phyloP scores from a whole-genome alignment of 1,140 invertebrate genomes.

The Scaptodrosophila lebanonensis region DNA sequence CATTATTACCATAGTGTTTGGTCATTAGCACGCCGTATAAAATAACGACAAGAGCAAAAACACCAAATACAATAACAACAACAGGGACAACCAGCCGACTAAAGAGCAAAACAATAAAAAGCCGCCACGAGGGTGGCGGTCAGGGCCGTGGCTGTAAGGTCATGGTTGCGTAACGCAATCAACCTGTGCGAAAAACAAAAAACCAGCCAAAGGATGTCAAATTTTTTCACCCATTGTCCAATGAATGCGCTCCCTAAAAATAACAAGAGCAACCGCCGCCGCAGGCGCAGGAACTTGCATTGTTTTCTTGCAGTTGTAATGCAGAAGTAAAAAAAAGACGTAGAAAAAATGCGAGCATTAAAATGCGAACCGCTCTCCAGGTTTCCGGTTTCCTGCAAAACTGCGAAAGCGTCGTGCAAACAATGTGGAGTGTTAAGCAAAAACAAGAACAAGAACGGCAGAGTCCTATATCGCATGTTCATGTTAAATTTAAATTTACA shows the following conservation, averaged over 20 bases:
- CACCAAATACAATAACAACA: not conserved
- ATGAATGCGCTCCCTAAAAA: not conserved
- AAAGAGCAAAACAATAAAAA: too few species aligned
- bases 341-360: not conserved
- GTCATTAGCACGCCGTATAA: not conserved
- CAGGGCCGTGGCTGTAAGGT: too few species aligned
- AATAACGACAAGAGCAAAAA: too few species aligned
- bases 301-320: not conserved
- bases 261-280: too few species aligned
- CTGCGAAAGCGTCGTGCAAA: not conserved
- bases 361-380: not conserved
- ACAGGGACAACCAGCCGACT: not conserved
- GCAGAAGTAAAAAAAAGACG: not conserved
- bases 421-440: constrained; percentile 1
- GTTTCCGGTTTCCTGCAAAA: constrained; percentile 2
- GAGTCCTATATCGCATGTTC: not conserved
- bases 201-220: too few species aligned
- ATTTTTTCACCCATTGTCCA: not conserved
- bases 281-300: not conserved
- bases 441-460: not conserved
- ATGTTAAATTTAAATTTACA: constrained; percentile 24
- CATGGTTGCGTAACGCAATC: not conserved
- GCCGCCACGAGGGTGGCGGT: too few species aligned
- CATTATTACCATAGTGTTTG: too few species aligned
- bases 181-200: not conserved